These are phyloP conservation scores for Conus betulinus DNA, from an alignment of 1,140 invertebrate species.

Conservation along the genomic window DNA sequence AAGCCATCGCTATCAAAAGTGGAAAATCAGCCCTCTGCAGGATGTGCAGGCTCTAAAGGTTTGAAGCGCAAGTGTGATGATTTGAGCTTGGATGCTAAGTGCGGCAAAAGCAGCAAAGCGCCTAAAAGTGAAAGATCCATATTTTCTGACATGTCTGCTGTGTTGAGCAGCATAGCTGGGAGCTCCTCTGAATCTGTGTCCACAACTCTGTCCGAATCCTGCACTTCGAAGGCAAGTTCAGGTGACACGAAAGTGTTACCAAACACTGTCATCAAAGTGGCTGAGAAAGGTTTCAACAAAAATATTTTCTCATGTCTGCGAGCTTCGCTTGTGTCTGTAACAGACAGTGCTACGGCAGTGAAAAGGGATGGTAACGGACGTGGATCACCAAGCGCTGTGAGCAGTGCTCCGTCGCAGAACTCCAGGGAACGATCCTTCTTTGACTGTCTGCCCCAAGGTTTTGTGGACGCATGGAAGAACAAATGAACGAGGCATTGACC, in stretches of 20 bases:
- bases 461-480: conserved; percentile 25
- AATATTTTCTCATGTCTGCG: neutral
- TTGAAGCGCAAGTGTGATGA: neutral
- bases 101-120: neutral
- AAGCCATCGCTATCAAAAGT: neutral
- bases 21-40: neutral
- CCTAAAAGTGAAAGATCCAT: neutral
- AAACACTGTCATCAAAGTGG: neutral
- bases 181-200: neutral
- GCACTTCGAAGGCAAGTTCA: neutral
- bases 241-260: no score
- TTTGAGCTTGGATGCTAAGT: neutral
- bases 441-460: conserved; percentile 26
- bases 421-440: conserved; percentile 19
- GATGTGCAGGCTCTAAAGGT: neutral
- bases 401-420: neutral
- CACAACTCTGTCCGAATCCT: neutral
- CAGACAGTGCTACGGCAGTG: no score
- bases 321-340: neutral
- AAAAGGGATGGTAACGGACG: neutral
- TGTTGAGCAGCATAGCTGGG: neutral
- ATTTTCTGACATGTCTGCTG: conserved; percentile 1
- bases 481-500: neutral
- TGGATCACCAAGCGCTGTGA: neutral
- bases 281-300: neutral